Evolutionary conservation across 2,888 invertebrate genomes (phyloP).

Genomic region (Macrosiphum euphorbiae): DNA sequence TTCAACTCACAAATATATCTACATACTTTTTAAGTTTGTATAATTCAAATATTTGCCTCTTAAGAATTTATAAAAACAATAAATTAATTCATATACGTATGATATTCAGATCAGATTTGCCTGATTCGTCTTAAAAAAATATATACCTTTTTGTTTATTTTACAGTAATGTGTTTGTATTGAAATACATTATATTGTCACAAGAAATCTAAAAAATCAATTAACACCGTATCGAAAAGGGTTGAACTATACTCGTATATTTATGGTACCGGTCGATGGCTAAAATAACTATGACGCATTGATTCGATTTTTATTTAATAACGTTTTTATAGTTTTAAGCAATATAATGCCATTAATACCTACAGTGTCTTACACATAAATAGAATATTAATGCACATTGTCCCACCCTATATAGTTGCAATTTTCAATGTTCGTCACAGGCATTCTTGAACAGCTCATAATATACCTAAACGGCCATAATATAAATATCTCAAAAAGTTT

Average conservation of each 20-base stretch:
- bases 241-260: background rate
- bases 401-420: background rate
- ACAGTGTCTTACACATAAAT: background rate
- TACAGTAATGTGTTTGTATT: background rate
- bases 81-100: background rate
- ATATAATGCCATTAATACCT: background rate
- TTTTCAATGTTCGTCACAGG: background rate
- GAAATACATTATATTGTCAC: background rate
- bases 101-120: background rate
- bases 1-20: too few species aligned
- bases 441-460: background rate
- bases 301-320: background rate
- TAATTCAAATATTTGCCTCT: background rate
- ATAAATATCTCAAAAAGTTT: background rate
- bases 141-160: background rate
- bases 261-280: background rate
- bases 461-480: background rate
- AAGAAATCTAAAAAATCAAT: background rate
- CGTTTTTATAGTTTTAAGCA: background rate
- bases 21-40: too few species aligned
- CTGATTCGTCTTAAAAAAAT: background rate
- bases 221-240: background rate
- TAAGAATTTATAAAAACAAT: background rate
- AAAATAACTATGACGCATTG: background rate
- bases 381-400: background rate